Evolutionary conservation across 2,888 invertebrate genomes (phyloP), one percentile per base, ranked within the genome.

Genomic region (Hedya salicella): DNA sequence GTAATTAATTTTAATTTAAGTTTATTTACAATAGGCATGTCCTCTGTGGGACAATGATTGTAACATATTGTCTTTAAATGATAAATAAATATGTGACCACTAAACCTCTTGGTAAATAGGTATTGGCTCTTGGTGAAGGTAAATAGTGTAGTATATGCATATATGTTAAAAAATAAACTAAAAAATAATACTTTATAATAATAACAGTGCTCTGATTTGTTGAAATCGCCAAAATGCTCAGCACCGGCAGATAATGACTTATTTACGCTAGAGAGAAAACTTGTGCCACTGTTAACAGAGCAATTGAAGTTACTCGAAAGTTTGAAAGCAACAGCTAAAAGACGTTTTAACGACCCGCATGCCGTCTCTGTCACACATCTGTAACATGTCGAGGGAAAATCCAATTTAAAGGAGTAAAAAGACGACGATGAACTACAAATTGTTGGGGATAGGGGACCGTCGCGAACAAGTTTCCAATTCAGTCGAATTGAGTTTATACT

Each of bases 381-480:
- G 57, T 42, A 50, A 44, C 64, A 64, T n/a, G 57, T 64, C 57
- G 25, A 50, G 63, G 63, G 64, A 64, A 44, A 64, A 59, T 64
- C 57, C 64, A 64, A 59, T 64, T 44, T 50, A 50, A 50, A 44
- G 49, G 32, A 49, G 53, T 16, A 54, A 59, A 63, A 57, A 64
- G 49, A 56, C 40, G 36, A 36, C 36, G 36, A 11, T 9, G 8
- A 6, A 6, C n/a, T 30, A 49, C 36, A 62, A 62, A 39, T 54
- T 53, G 44, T 62, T 36, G 53, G 54, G 56, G 49, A 42, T 32
- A 56, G 25, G 30, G 50, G 44, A 52, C 44, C 46, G 16, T 19
- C 50, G 42, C 52, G n/a, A 52, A 48, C 52, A 25, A 52, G 39
- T 60, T 53, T 65, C 14, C 60, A 65, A 60, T 65, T 65, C 30